Conservation (phyloP, 2,113 vertebrate genomes). For the Psittacula cyanocephala region DNA sequence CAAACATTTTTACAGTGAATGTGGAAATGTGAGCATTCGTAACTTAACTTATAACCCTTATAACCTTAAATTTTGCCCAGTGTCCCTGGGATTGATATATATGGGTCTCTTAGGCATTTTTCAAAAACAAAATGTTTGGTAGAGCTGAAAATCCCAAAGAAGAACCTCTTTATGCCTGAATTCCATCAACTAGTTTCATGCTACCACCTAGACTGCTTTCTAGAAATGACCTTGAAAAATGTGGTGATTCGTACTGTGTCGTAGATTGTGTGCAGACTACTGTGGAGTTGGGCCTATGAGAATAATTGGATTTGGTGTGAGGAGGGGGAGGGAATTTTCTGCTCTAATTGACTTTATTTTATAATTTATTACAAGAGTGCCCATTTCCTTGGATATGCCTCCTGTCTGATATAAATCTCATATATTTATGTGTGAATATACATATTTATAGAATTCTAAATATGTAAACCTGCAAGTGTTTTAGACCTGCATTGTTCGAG, state of each 20-base stretch:
- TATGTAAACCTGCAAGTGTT: neutral
- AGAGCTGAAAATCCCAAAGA: neutral
- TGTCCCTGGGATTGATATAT: neutral
- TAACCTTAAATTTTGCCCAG: neutral
- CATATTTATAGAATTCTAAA: constrained; percentile 33
- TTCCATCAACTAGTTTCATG: neutral
- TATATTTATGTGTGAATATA: constrained; percentile 12
- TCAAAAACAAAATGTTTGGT: neutral
- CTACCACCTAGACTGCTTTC: neutral
- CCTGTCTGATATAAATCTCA: neutral
- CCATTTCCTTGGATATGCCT: neutral
- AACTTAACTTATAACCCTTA: neutral
- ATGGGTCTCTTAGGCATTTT: neutral
- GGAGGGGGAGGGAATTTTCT: constrained; percentile 30
- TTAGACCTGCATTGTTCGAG: neutral
- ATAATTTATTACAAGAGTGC: constrained; percentile 16
- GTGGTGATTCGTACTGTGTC: neutral
- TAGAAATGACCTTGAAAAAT: constrained; percentile 30
- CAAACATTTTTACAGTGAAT: neutral
- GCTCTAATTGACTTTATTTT: constrained; percentile 63
- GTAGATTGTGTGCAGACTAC: neutral
- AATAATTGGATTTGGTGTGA: constrained; percentile 50
- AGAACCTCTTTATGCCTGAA: neutral
- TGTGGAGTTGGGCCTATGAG: neutral
- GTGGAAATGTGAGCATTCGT: neutral